Evolutionary conservation across 1,140 invertebrate genomes (phyloP).

Genomic region (Cecropterus lyciades): DNA sequence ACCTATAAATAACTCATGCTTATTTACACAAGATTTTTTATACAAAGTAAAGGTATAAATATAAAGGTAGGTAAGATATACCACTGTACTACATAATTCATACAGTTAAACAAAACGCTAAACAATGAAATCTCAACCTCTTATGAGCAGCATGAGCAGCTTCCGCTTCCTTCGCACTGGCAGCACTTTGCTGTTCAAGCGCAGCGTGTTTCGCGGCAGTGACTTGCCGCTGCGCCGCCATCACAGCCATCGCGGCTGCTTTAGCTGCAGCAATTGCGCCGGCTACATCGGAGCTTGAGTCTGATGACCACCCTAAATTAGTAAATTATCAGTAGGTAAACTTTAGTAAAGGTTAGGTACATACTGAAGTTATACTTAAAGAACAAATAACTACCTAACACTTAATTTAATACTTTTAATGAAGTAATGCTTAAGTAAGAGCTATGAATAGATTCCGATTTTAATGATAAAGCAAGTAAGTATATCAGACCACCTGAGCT

Average conservation of each 20-base stretch:
- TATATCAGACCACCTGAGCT: no score
- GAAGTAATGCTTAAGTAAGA: no score
- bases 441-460: no score
- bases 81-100: no score
- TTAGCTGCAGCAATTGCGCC: conserved; percentile 75
- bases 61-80: no score
- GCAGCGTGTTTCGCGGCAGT: conserved; percentile 69
- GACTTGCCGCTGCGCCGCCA: conserved; percentile 73
- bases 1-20: no score
- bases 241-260: conserved; percentile 67
- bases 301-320: conserved; percentile 44
- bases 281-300: conserved; percentile 70
- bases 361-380: no score
- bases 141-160: conserved; percentile 74
- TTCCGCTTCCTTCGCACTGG: conserved; percentile 70
- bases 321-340: background rate
- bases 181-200: conserved; percentile 68
- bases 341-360: background rate
- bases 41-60: no score
- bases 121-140: conserved; percentile 47
- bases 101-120: background rate
- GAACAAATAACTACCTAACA: no score
- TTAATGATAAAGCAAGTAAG: no score
- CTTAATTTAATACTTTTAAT: no score
- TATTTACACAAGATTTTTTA: no score